Evolutionary conservation across 2,113 vertebrate species (phyloP), one percentile per base, ranked within the genome.

Genomic region (Mesoclemmys tuberculata): DNA sequence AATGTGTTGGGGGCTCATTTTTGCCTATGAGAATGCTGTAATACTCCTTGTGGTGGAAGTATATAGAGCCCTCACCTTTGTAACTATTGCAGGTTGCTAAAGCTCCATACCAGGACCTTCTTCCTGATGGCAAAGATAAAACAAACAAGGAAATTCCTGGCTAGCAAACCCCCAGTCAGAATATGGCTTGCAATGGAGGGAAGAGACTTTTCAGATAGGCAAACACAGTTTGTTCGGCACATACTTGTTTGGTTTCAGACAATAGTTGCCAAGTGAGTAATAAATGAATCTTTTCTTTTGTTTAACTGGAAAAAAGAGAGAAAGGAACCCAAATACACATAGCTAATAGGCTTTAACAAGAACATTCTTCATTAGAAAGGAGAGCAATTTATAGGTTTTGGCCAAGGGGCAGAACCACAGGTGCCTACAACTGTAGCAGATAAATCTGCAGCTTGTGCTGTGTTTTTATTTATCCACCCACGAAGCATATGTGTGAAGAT

Each of bases 101-200:
- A 91, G 49, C 84, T 55, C 35, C 48, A 22, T 80, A 92, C 91
- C 94, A 90, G 95, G 93, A 94, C 41, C 0, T 90, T 54, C 80
- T 95, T 96, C 93, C 95, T 89, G 95, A 89, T 95, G 81, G 80
- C 58, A 52, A 49, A 90, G 92, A 93, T 86, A 86, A 8, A 14
- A 46, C 75, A 44, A 10, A 92, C 81, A 90, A 86, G 93, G 85
- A 84, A 91, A n/a, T 64, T 79, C 64, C 46, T 90, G 82, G 80
- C 48, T 89, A 49, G 11, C 74, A 56, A 64, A 22, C 1, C 9
- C 21, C 10, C 85, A 55, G n/a, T 24, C 89, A 8, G 9, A 74
- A 91, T 56, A 44, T n/a, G 48, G 71, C 77, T 71, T 83, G 2
- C 3, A 22, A 19, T 92, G 92, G 75, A 84, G 80, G 77, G 82